Evolutionary conservation across 2,113 vertebrate species (phyloP).

Genomic region (Syngnathus typhle): DNA sequence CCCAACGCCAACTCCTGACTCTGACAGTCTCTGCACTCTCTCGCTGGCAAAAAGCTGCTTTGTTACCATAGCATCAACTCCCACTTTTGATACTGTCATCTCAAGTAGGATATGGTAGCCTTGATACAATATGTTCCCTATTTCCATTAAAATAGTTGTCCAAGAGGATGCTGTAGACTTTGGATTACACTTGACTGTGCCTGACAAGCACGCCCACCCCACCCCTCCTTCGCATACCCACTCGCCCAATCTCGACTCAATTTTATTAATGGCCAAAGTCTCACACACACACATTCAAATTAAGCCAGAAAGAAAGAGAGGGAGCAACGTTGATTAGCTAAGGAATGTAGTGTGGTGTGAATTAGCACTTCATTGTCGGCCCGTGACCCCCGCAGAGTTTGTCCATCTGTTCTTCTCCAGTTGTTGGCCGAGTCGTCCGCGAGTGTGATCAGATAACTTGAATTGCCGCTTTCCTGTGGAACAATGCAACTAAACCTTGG

Average conservation of each 20-base stretch:
- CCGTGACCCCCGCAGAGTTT: too few relatives aligned
- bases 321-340: too few relatives aligned
- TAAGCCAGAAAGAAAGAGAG: constrained; percentile 64
- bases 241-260: constrained; percentile 60
- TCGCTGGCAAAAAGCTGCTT: constrained; percentile 74
- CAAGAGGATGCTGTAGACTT: constrained; percentile 82
- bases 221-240: constrained; percentile 33
- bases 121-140: constrained; percentile 81
- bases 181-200: constrained; percentile 84
- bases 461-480: too few relatives aligned
- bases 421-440: too few relatives aligned
- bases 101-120: constrained; percentile 82
- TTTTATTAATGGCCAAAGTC: constrained; percentile 77
- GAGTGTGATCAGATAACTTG: too few relatives aligned
- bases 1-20: constrained; percentile 76
- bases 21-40: constrained; percentile 62
- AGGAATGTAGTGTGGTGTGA: too few relatives aligned
- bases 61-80: constrained; percentile 84
- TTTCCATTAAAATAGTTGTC: constrained; percentile 85
- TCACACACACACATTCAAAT: constrained; percentile 42
- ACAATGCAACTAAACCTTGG: too few relatives aligned
- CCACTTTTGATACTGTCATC: constrained; percentile 82
- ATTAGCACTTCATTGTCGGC: too few relatives aligned
- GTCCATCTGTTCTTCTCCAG: too few relatives aligned
- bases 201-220: constrained; percentile 69